Evolutionary conservation across 2,113 vertebrate species (phyloP).

Genomic region (Amphilophus citrinellus): DNA sequence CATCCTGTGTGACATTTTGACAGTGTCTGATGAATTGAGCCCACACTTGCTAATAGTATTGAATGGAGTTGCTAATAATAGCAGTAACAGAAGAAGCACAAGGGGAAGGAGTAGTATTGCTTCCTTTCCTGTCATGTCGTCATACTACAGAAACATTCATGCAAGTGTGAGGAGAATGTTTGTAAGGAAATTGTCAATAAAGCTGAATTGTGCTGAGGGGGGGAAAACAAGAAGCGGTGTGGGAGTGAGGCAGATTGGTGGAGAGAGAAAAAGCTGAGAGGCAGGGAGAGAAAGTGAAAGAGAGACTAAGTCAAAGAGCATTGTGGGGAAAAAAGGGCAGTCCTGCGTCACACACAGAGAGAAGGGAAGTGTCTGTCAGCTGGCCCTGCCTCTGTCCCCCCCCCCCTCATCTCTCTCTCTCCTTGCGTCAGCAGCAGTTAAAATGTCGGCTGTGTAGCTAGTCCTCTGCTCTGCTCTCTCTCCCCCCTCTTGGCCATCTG

Average conservation of each 20-base stretch:
- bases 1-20: neutral
- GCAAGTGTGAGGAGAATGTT: too few relatives aligned
- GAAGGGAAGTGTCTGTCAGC: slow-evolving; percentile 43
- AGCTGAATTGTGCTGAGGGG: neutral
- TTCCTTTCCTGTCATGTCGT: neutral
- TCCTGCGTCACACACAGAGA: slow-evolving; percentile 41
- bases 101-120: neutral
- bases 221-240: neutral
- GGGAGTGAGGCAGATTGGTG: neutral
- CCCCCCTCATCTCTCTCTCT: slow-evolving; percentile 44
- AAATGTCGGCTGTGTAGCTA: slow-evolving; percentile 82
- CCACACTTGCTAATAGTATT: neutral
- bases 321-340: slow-evolving; percentile 39
- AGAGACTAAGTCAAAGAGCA: slow-evolving; percentile 26
- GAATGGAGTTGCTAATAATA: neutral
- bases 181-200: neutral
- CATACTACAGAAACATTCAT: neutral
- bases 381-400: slow-evolving; percentile 34
- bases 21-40: neutral
- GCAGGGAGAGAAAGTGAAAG: slow-evolving; percentile 52
- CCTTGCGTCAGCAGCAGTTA: slow-evolving; percentile 77
- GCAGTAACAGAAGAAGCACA: neutral
- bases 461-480: slow-evolving; percentile 65
- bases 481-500: slow-evolving; percentile 60
- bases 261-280: neutral